phyloP scores from a whole-genome alignment of 2,797 vertebrate genomes.

The Acrocephalus scirpaceus region DNA sequence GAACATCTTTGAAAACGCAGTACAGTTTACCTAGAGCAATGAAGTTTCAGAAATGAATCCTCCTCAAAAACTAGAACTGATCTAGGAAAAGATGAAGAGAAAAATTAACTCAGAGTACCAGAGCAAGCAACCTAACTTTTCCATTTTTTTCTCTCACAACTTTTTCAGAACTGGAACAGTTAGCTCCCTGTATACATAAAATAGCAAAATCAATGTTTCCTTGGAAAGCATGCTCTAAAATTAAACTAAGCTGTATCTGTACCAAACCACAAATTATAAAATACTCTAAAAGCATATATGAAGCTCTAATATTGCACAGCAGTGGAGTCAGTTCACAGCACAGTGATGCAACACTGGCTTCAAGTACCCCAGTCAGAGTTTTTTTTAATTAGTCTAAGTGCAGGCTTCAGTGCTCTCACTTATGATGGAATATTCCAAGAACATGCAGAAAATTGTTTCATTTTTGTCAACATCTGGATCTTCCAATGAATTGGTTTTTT shows the following conservation, averaged over 20 bases:
- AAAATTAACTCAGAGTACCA: neutral
- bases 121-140: neutral
- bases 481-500: neutral
- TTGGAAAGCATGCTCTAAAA: slow-evolving; percentile 11
- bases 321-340: neutral
- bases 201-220: neutral
- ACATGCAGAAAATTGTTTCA: neutral
- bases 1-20: neutral
- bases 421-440: fast-evolving
- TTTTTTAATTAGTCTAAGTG: neutral
- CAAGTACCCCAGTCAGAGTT: neutral
- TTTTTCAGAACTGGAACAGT: neutral
- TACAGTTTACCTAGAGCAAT: neutral
- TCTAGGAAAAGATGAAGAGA: neutral
- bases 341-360: neutral
- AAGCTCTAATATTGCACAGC: neutral
- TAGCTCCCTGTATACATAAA: neutral
- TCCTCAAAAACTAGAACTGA: neutral
- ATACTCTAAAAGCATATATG: neutral
- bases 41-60: neutral
- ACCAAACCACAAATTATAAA: neutral
- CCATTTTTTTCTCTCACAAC: neutral
- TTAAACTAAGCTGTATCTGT: neutral
- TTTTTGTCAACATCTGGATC: neutral
- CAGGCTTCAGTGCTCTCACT: neutral